Percentiles rank a stretch among this genome's conserved stretches.
Conservation (phyloP, 2,797 vertebrate genomes). For the Syngnathus acus region DNA sequence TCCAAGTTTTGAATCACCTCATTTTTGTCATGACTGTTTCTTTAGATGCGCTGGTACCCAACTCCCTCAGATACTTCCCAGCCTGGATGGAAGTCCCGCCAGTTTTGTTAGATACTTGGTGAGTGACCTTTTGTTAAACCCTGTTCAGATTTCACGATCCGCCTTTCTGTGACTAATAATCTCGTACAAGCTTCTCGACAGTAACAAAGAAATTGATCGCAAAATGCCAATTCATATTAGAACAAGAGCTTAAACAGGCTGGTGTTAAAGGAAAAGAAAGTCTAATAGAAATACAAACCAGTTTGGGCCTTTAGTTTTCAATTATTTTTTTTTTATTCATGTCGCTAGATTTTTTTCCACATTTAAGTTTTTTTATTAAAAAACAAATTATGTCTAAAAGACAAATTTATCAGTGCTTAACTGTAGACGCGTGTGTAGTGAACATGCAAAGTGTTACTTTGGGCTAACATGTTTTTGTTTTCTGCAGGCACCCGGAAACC, state of each 20-base stretch:
- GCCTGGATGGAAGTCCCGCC: slow-evolving; percentile 97
- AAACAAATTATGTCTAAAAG: background rate
- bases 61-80: slow-evolving; percentile 88
- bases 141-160: slow-evolving; percentile 14
- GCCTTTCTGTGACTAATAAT: slow-evolving; percentile 11
- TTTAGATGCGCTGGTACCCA: slow-evolving; percentile 98
- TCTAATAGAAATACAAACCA: background rate
- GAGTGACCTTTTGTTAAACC: slow-evolving; percentile 69
- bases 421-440: background rate
- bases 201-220: background rate
- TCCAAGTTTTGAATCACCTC: slow-evolving; percentile 18
- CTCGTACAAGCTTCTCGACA: slow-evolving; percentile 14
- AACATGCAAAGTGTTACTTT: background rate
- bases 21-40: slow-evolving; percentile 48
- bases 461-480: slow-evolving; percentile 6
- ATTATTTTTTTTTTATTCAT: too few relatives aligned
- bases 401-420: background rate
- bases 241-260: background rate
- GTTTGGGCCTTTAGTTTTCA: background rate
- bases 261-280: background rate
- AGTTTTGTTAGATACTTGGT: slow-evolving; percentile 92
- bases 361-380: background rate
- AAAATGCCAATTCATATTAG: background rate
- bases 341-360: too few relatives aligned
- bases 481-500: slow-evolving; percentile 58